Conservation (phyloP, 2,113 vertebrate species). For the Girardinichthys multiradiatus region DNA sequence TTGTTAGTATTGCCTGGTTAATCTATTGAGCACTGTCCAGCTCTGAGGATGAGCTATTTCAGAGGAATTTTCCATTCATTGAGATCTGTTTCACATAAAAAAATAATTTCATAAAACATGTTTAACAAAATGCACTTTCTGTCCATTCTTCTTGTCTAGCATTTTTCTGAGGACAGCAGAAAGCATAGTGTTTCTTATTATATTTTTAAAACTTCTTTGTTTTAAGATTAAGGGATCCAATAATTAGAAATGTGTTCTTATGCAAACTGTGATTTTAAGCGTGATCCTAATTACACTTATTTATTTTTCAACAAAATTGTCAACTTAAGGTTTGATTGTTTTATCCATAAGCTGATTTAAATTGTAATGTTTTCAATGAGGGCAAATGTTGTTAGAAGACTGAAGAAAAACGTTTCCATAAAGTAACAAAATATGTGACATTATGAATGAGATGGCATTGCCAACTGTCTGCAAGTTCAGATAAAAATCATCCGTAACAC, state of each 20-base stretch:
- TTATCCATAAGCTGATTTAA: background rate
- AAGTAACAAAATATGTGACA: no score
- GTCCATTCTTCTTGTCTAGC: slow-evolving; percentile 4
- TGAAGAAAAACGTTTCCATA: no score
- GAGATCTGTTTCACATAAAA: slow-evolving; percentile 14
- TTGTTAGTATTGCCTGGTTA: slow-evolving; percentile 41
- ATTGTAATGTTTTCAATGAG: no score
- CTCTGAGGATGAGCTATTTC: slow-evolving; percentile 42
- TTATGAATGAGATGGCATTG: background rate
- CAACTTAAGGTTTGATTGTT: background rate
- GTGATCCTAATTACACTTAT: background rate
- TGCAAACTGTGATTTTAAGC: no score
- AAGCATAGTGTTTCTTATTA: background rate
- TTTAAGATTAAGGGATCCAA: background rate
- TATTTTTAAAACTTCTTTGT: background rate
- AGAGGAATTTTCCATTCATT: slow-evolving; percentile 27
- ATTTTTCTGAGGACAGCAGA: background rate
- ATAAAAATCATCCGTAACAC: no score
- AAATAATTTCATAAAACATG: slow-evolving; percentile 16
- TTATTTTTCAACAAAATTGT: background rate
- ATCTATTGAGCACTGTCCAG: slow-evolving; percentile 37
- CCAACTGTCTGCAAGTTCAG: background rate
- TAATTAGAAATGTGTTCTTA: background rate
- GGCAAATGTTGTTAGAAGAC: no score
- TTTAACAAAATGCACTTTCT: slow-evolving; percentile 13